Conservation (phyloP, 2,888 invertebrate genomes). For the Ectobius pallidus region DNA sequence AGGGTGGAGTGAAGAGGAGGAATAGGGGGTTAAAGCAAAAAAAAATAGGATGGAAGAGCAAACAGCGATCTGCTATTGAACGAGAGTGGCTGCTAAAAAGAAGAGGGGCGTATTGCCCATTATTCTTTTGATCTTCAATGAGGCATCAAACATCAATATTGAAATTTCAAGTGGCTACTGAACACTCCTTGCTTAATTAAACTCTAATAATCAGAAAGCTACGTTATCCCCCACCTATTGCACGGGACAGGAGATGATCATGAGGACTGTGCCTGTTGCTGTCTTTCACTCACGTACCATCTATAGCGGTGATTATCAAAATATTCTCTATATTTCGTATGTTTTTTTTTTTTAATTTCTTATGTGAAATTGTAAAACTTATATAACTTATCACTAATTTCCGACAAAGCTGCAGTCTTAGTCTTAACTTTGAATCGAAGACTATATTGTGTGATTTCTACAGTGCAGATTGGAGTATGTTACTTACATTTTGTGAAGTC, state of each 20-base stretch:
- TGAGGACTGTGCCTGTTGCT: not conserved
- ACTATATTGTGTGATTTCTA: too few species aligned
- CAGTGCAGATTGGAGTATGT: too few species aligned
- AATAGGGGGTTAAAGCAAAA: constrained; percentile 7
- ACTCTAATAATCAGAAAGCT: constrained; percentile 42
- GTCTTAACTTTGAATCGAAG: too few species aligned
- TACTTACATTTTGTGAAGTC: too few species aligned
- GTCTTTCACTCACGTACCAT: not conserved
- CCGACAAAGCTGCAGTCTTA: too few species aligned
- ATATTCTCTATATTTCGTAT: too few species aligned
- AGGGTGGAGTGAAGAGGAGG: constrained; percentile 16
- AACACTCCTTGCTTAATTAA: constrained; percentile 49
- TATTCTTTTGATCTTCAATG: constrained; percentile 45
- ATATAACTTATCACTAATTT: too few species aligned
- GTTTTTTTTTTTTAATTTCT: too few species aligned
- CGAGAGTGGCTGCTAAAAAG: constrained; percentile 18
- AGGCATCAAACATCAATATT: constrained; percentile 51
- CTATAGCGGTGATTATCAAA: too few species aligned
- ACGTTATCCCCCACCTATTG: not conserved
- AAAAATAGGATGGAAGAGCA: constrained; percentile 31
- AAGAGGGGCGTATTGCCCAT: constrained; percentile 33
- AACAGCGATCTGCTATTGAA: constrained; percentile 37
- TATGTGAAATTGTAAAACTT: too few species aligned
- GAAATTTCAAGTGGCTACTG: constrained; percentile 53
- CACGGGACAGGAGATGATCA: not conserved